Evolutionary conservation across 1,140 invertebrate genomes (phyloP).

Genomic region (Zaprionus capensis): DNA sequence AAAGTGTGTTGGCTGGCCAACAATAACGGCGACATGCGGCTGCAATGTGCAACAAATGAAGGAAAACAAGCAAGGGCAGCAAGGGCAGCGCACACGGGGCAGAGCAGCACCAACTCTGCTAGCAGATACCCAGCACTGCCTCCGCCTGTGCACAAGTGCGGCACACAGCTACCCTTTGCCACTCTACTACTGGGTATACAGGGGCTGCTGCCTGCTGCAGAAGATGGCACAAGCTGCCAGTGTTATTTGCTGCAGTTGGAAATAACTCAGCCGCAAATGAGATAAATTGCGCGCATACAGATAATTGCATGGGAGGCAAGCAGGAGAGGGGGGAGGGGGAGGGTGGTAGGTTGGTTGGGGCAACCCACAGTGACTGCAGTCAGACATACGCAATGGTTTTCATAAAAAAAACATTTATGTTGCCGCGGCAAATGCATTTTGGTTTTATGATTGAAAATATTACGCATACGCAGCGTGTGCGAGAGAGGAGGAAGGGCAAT

Average conservation of each 20-base stretch:
- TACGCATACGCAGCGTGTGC: slow-evolving; percentile 57
- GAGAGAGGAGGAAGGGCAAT: background rate
- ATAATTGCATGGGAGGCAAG: slow-evolving; percentile 72
- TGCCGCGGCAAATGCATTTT: slow-evolving; percentile 36
- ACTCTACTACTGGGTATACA: background rate
- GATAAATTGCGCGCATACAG: slow-evolving; percentile 83
- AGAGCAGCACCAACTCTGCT: background rate
- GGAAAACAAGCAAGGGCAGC: background rate
- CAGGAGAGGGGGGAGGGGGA: background rate
- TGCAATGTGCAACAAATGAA: slow-evolving; percentile 25
- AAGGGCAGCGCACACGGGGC: background rate
- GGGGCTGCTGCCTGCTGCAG: background rate
- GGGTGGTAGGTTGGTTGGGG: slow-evolving; percentile 4
- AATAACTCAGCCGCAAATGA: slow-evolving; percentile 84
- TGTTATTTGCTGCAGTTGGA: slow-evolving; percentile 80
- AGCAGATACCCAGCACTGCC: background rate
- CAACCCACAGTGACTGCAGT: background rate
- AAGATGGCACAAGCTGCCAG: slow-evolving; percentile 4
- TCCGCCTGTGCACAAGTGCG: too few species aligned
- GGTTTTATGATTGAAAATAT: slow-evolving; percentile 57
- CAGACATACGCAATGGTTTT: slow-evolving; percentile 1
- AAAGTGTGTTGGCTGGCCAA: slow-evolving; percentile 70
- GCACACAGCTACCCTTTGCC: background rate
- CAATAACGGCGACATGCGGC: slow-evolving; percentile 38
- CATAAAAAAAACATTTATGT: slow-evolving; percentile 28